Percentiles rank a stretch among this genome's conserved stretches.
phyloP scores from a whole-genome alignment of 2,113 vertebrate species.

The Paramisgurnus dabryanus region DNA sequence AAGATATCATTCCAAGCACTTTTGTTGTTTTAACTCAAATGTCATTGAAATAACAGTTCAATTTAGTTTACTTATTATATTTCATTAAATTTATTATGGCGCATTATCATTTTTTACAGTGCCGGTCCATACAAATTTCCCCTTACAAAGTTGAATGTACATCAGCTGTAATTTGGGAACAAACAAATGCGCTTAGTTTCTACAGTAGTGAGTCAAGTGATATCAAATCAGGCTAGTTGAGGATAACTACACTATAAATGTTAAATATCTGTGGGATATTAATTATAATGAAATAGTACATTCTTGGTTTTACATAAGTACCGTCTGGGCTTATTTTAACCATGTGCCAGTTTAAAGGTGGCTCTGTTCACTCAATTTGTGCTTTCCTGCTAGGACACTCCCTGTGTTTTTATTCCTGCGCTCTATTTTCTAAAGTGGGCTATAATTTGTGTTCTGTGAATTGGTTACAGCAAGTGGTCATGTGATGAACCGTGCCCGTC shows the following conservation, averaged over 20 bases:
- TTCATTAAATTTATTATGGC: too few relatives aligned
- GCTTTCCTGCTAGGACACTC: slow-evolving; percentile 57
- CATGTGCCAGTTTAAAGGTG: slow-evolving; percentile 61
- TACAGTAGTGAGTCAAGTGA: neutral
- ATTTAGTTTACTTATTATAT: too few relatives aligned
- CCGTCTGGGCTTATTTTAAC: slow-evolving; percentile 68
- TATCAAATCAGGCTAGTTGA: slow-evolving; percentile 2
- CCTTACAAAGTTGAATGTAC: too few relatives aligned
- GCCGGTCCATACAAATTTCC: too few relatives aligned
- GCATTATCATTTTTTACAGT: too few relatives aligned
- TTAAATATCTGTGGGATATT: slow-evolving; percentile 17
- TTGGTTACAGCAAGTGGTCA: slow-evolving; percentile 45
- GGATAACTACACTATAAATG: neutral
- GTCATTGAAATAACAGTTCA: too few relatives aligned
- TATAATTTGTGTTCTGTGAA: slow-evolving; percentile 62
- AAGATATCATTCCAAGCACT: too few relatives aligned
- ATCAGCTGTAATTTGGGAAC: too few relatives aligned
- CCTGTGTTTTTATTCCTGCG: slow-evolving; percentile 47
- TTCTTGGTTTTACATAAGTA: slow-evolving; percentile 57
- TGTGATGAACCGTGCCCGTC: slow-evolving; percentile 29
- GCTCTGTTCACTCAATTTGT: slow-evolving; percentile 57
- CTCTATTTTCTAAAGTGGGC: slow-evolving; percentile 39
- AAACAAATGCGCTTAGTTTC: too few relatives aligned
- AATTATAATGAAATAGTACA: slow-evolving; percentile 31
- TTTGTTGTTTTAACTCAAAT: too few relatives aligned